phyloP scores from a whole-genome alignment of 2,888 invertebrate species.

The Rhaphigaster nebulosa region DNA sequence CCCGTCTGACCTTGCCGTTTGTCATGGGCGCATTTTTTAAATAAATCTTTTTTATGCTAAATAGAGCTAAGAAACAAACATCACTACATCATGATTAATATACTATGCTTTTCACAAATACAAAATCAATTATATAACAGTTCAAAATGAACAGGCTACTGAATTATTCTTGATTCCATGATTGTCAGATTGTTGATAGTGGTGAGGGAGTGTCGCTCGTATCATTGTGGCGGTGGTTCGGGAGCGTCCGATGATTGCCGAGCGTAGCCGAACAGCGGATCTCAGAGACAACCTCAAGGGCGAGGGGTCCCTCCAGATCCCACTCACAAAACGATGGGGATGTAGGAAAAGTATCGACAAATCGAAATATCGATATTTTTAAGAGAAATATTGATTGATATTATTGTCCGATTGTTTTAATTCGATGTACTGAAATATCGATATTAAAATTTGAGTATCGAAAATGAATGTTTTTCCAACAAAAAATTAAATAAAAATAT shows the following conservation, averaged over 20 bases:
- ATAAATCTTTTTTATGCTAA: background rate
- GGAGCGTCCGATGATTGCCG: background rate
- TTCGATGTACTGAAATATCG: no score
- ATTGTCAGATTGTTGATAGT: background rate
- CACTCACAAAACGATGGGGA: background rate
- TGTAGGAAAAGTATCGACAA: no score
- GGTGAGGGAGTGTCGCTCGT: slow-evolving; percentile 4
- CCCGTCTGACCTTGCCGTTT: background rate
- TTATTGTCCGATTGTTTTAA: no score
- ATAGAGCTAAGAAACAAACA: background rate
- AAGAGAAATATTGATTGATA: no score
- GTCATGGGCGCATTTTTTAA: background rate
- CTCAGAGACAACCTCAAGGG: background rate
- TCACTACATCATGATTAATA: background rate
- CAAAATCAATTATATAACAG: background rate
- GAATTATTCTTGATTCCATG: background rate
- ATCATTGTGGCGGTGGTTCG: slow-evolving; percentile 5
- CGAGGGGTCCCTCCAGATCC: background rate
- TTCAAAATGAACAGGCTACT: background rate
- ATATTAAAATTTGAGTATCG: no score
- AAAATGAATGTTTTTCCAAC: no score
- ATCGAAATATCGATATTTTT: no score
- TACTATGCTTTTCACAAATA: background rate
- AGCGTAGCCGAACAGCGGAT: background rate
- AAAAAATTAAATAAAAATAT: no score